These are phyloP conservation scores for Spinus pinus DNA, from an alignment of 2,797 vertebrate species.

Conservation along the genomic window DNA sequence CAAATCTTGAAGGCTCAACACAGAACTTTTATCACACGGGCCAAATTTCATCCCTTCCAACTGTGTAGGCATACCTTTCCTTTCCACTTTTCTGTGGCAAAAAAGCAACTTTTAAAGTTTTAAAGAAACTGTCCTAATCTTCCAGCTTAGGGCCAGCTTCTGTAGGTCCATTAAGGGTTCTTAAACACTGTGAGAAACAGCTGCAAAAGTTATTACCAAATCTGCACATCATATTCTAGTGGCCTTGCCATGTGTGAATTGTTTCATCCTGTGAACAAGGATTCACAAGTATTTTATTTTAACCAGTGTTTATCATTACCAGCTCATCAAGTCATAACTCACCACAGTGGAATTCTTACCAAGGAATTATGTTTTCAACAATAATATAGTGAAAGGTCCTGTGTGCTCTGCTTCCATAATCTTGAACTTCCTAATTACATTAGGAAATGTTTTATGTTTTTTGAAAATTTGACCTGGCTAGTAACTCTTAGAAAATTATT, in stretches of 20 bases:
- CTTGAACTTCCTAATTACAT: neutral
- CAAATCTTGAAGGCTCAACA: neutral
- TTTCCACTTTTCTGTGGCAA: neutral
- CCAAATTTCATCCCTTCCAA: neutral
- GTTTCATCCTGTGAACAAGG: neutral
- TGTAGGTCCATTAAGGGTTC: neutral
- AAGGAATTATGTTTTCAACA: neutral
- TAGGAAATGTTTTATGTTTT: neutral
- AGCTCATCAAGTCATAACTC: neutral
- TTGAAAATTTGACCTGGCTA: neutral
- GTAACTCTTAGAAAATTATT: neutral
- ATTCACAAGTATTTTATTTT: neutral
- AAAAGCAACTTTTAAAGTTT: neutral
- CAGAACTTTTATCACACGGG: neutral
- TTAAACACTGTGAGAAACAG: neutral
- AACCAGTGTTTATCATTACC: neutral
- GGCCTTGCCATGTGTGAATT: neutral
- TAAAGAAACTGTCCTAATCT: neutral
- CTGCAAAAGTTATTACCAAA: neutral
- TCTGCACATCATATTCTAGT: neutral
- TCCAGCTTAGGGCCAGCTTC: neutral
- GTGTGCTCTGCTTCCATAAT: neutral
- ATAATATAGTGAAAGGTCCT: neutral
- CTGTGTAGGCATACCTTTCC: neutral
- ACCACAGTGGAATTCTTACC: neutral